Conservation (phyloP, 2,888 invertebrate genomes). For the Papilio demoleus region DNA sequence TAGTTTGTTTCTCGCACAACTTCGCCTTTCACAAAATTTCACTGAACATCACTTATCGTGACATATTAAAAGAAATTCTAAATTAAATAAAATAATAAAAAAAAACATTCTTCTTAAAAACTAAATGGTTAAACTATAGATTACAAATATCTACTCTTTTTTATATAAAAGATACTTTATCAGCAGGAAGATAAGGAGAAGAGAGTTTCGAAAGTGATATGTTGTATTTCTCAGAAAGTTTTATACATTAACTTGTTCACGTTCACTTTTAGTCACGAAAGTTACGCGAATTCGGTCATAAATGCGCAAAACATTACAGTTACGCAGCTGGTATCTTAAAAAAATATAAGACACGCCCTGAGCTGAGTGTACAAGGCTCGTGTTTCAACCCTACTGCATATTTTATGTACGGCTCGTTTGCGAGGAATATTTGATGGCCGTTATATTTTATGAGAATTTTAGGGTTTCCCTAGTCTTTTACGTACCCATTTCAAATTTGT, state of each 20-base stretch:
- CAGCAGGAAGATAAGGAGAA: too few species aligned
- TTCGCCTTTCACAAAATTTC: conserved; percentile 29
- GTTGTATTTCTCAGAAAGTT: too few species aligned
- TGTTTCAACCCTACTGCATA: conserved; percentile 55
- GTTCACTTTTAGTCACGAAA: not conserved
- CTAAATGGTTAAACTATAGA: too few species aligned
- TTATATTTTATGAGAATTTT: conserved; percentile 55
- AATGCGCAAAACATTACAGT: conserved; percentile 10
- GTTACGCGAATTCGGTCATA: not conserved
- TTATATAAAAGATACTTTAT: too few species aligned
- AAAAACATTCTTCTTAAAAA: too few species aligned
- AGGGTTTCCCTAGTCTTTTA: conserved; percentile 21
- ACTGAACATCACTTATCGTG: conserved; percentile 34
- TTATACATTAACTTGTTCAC: not conserved
- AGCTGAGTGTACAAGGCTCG: conserved; percentile 25
- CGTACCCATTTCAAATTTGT: conserved; percentile 4
- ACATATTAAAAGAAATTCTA: too few species aligned
- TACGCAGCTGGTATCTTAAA: conserved; percentile 17
- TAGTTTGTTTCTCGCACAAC: conserved; percentile 38
- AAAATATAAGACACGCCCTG: conserved; percentile 15
- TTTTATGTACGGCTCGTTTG: conserved; percentile 67
- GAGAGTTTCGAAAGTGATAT: too few species aligned
- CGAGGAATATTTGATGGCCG: conserved; percentile 66
- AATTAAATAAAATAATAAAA: too few species aligned
- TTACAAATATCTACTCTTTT: too few species aligned